Base-by-base conservation (phyloP, 2,888 invertebrate genomes). In the Perdita meconis region DNA sequence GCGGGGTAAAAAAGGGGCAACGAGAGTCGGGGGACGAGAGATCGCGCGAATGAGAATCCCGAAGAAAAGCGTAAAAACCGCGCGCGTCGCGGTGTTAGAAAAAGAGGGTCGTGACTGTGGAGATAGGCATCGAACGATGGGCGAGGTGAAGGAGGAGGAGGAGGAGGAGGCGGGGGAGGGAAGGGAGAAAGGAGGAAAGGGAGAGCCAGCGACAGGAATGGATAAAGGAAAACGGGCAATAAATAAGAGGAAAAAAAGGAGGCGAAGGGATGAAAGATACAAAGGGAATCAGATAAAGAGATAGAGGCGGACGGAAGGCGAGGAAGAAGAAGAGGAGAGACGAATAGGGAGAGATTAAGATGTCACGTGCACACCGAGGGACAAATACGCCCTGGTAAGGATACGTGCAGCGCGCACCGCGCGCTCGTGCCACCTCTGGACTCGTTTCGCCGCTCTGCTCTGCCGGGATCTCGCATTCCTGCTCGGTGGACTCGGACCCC, bases 291-390 rank as follows among this genome's bases (percentile, higher is more conserved):
- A 51, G 55, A 19, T 42, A 55, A 60, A 57, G 16, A 34, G 34
- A 57, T 19, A 24, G 26, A 19, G 30, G 40, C 10, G 5, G 10
- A 19, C 12, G 22, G 19, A 51, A 4, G n/a, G 24, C 6, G 19
- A 44, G 34, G 34, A 56, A 19, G 30, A 51, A 19, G 38, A 19
- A 16, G 50, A n/a, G 53, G 24, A 36, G 51, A 42, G 47, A 61
- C 36, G 53, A 51, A 66, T 34, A 63, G 65, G 38, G 56, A 60
- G 70, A 88, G 88, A 90, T 89, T 90, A 88, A 89, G 87, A 90
- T 89, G 89, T 89, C 88, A 88, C 88, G 87, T 83, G 86, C 87
- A 84, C 82, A 80, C 80, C 83, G 74, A 78, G 84, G 83, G 84
- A 84, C 85, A 86, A 83, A 88, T 82, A 79, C 78, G 77, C 66